Evolutionary conservation across 1,140 invertebrate species (phyloP).

Genomic region (Vanessa tameamea): DNA sequence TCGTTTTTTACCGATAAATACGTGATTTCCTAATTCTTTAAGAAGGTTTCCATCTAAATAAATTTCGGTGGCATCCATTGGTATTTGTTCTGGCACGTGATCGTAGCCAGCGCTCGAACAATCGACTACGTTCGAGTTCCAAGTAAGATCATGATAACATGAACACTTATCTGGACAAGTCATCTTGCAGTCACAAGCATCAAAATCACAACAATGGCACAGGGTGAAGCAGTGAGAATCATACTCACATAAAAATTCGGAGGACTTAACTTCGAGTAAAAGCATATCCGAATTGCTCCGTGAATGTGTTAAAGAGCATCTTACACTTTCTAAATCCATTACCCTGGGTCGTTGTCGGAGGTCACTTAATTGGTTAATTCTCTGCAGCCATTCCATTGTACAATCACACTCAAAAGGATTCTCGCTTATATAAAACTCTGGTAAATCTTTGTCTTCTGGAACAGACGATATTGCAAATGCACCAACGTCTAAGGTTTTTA

Average conservation of each 20-base stretch:
- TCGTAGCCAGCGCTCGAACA: constrained; percentile 89
- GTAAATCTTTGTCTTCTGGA: constrained; percentile 84
- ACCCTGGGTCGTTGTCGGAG: constrained; percentile 89
- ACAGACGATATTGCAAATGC: constrained; percentile 86
- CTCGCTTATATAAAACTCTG: constrained; percentile 89
- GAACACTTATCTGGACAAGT: constrained; percentile 93
- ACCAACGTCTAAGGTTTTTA: constrained; percentile 87
- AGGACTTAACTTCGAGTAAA: constrained; percentile 88
- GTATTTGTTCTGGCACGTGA: constrained; percentile 88
- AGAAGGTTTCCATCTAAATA: constrained; percentile 94
- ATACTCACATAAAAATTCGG: constrained; percentile 93
- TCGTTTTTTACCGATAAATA: constrained; percentile 93
- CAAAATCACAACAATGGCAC: constrained; percentile 95
- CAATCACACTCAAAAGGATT: constrained; percentile 93
- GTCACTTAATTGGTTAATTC: constrained; percentile 88
- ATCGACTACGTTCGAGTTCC: constrained; percentile 95
- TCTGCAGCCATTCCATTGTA: constrained; percentile 91
- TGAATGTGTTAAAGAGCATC: constrained; percentile 90
- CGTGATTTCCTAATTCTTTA: constrained; percentile 89
- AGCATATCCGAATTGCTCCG: constrained; percentile 84
- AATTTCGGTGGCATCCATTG: constrained; percentile 95
- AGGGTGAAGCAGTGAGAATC: constrained; percentile 93
- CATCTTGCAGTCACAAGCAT: constrained; percentile 95
- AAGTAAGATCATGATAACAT: constrained; percentile 94
- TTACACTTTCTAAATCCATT: constrained; percentile 91